These are phyloP conservation scores for Chrysolina haemoptera DNA, from an alignment of 2,888 invertebrate species.

Conservation along the genomic window DNA sequence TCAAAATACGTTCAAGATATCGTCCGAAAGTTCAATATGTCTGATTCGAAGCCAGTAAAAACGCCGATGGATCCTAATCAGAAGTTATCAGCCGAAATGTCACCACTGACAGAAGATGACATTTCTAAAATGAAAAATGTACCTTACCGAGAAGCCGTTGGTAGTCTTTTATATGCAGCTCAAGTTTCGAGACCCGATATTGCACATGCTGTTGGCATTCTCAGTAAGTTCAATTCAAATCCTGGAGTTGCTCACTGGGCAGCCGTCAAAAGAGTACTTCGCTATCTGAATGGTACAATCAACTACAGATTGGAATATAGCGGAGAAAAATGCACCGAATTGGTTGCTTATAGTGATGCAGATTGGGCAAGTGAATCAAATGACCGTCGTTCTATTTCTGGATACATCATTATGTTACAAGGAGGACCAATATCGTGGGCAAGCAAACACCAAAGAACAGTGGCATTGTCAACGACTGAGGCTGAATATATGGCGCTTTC, in stretches of 20 bases:
- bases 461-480: too few species aligned
- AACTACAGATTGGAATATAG: background rate
- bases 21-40: background rate
- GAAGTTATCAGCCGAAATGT: background rate
- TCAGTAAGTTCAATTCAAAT: background rate
- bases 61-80: slow-evolving; percentile 1
- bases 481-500: too few species aligned
- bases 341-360: too few species aligned
- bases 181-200: slow-evolving; percentile 3
- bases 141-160: background rate
- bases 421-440: too few species aligned
- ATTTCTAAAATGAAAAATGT: slow-evolving; percentile 8
- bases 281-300: background rate
- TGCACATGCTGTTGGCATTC: background rate
- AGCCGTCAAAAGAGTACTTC: background rate
- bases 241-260: background rate
- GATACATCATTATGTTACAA: too few species aligned
- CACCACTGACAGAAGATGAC: slow-evolving; percentile 1
- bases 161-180: background rate
- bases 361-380: too few species aligned
- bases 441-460: too few species aligned
- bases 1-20: background rate
- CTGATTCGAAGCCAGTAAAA: background rate
- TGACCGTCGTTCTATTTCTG: too few species aligned
- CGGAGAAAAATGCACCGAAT: background rate